A percentile compares a stretch with the other conserved stretches of the same genome.
Conservation (phyloP, 2,113 vertebrate genomes). For the Mesoclemmys tuberculata region DNA sequence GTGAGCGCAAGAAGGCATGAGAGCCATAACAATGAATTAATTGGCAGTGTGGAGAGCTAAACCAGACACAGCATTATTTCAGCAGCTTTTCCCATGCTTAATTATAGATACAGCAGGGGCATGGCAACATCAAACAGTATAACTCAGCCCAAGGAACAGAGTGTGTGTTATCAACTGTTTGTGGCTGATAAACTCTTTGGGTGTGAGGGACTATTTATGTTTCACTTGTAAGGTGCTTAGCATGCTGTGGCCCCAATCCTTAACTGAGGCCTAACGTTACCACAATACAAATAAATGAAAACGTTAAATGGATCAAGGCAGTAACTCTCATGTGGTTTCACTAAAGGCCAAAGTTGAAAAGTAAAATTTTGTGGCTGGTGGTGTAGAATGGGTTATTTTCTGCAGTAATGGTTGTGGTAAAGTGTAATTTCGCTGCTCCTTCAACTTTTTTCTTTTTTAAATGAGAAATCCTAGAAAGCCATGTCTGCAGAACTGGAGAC, state of each 20-base stretch:
- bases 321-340: constrained; percentile 11
- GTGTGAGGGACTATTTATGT: not conserved
- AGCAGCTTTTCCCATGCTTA: constrained; percentile 8
- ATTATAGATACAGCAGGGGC: not conserved
- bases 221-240: not conserved
- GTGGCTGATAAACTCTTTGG: not conserved
- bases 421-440: constrained; percentile 57
- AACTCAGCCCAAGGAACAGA: not conserved
- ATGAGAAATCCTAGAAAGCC: constrained; percentile 70
- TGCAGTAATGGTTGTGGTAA: constrained; percentile 26
- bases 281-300: not conserved
- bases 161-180: not conserved
- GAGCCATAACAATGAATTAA: not conserved
- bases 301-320: not conserved
- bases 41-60: not conserved
- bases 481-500: constrained; percentile 64
- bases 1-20: not conserved
- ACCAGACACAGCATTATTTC: not conserved
- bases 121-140: not conserved
- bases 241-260: not conserved
- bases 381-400: constrained; percentile 18
- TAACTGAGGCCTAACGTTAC: not conserved
- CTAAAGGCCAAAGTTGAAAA: not conserved
- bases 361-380: constrained; percentile 52
- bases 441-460: too few species aligned